phyloP scores from a whole-genome alignment of 2,113 vertebrate species.

The Mormyrus iriodes region DNA sequence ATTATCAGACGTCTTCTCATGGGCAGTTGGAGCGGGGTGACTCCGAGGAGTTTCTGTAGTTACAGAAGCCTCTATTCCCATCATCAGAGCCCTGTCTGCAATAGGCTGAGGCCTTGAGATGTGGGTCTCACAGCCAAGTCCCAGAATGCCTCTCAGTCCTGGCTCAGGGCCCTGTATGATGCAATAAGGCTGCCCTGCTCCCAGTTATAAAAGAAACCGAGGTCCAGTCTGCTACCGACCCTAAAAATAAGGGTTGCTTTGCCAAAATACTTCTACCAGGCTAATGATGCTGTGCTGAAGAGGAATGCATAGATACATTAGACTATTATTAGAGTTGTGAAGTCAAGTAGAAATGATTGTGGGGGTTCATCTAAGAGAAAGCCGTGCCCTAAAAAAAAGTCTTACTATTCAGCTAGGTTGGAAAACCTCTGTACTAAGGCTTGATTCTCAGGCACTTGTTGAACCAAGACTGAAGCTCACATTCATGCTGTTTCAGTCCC shows the following conservation, averaged over 20 bases:
- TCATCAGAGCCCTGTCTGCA: neutral
- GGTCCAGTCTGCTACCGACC: neutral
- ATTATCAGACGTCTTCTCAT: neutral
- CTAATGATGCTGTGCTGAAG: neutral
- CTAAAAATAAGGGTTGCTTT: neutral
- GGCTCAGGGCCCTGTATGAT: neutral
- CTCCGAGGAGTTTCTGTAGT: neutral
- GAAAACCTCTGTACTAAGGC: neutral
- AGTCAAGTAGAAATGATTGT: neutral
- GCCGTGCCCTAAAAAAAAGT: neutral
- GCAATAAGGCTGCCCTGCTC: neutral
- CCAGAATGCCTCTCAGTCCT: neutral
- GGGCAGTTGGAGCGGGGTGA: neutral
- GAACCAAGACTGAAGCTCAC: neutral
- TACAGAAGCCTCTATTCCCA: neutral
- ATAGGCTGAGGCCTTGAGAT: neutral
- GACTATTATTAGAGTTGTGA: neutral
- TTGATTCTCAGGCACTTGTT: conserved; percentile 2
- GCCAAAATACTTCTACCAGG: neutral
- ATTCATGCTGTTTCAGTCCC: neutral
- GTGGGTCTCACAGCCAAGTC: neutral
- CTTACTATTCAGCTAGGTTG: neutral
- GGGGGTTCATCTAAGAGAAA: neutral
- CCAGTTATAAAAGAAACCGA: neutral
- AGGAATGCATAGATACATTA: neutral